phyloP scores from a whole-genome alignment of 2,888 invertebrate genomes.

The Pteria penguin region DNA sequence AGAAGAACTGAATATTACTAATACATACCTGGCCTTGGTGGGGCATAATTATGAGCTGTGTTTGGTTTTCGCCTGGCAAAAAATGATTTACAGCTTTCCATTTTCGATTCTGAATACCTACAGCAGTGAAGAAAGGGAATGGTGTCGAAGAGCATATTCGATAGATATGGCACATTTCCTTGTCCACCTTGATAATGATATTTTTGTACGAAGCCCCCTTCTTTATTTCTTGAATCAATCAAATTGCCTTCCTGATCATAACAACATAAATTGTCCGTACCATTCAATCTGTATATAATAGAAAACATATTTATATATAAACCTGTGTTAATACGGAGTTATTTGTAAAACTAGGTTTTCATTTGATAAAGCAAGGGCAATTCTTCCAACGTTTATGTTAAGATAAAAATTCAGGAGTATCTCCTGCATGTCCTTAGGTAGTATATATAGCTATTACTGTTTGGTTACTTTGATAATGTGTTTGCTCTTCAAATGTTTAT shows the following conservation, averaged over 20 bases:
- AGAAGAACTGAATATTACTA: too few species aligned
- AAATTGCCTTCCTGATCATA: conserved; percentile 5
- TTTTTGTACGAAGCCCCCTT: conserved; percentile 12
- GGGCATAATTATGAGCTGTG: conserved; percentile 10
- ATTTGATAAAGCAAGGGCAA: too few species aligned
- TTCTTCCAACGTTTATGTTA: too few species aligned
- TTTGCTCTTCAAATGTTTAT: too few species aligned
- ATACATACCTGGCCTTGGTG: conserved; percentile 21
- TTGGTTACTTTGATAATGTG: too few species aligned
- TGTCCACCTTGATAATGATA: conserved; percentile 22
- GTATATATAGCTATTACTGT: too few species aligned
- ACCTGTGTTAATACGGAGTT: too few species aligned
- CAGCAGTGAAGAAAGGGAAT: conserved; percentile 21
- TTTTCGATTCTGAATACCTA: neutral
- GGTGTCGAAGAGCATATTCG: conserved; percentile 21
- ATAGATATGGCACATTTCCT: conserved; percentile 9
- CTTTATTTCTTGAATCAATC: conserved; percentile 13
- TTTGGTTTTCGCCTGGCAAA: neutral
- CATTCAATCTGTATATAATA: neutral
- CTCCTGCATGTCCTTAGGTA: too few species aligned
- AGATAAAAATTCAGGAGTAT: too few species aligned
- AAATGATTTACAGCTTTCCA: neutral
- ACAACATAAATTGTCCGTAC: conserved; percentile 19
- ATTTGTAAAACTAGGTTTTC: too few species aligned
- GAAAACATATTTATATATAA: too few species aligned